A percentile compares a stretch with the other conserved stretches of the same genome.
phyloP scores from a whole-genome alignment of 2,888 invertebrate species.

The Ommatoiulus sabulosus region DNA sequence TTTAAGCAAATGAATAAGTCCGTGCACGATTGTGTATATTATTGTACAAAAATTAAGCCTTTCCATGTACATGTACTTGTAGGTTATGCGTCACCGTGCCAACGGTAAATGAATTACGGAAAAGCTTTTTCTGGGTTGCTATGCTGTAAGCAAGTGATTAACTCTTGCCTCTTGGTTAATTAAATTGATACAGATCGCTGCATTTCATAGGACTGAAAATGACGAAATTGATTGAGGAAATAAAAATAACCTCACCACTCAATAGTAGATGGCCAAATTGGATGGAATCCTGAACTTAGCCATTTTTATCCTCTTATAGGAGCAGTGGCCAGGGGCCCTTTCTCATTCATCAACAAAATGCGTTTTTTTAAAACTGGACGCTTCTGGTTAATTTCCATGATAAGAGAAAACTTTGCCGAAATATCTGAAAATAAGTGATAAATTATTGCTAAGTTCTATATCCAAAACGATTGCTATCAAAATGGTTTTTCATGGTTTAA shows the following conservation, averaged over 20 bases:
- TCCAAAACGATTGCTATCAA: neutral
- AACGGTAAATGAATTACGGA: neutral
- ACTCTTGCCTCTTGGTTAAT: neutral
- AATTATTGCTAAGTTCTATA: neutral
- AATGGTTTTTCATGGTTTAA: too few relatives aligned
- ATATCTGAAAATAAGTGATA: neutral
- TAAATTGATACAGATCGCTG: neutral
- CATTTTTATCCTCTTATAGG: neutral
- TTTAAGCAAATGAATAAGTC: too few relatives aligned
- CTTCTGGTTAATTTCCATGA: neutral
- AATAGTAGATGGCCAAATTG: neutral
- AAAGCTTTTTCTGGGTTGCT: neutral
- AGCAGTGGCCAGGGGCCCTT: neutral
- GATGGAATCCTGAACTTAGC: neutral
- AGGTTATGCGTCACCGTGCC: neutral
- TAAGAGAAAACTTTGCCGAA: neutral
- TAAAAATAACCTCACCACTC: neutral
- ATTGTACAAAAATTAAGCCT: too few relatives aligned
- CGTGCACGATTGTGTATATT: too few relatives aligned
- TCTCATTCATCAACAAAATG: neutral
- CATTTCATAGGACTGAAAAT: neutral
- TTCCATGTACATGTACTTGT: neutral
- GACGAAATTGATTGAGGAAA: neutral
- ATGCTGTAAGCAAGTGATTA: neutral
- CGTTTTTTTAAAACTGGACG: neutral